These are phyloP conservation scores for Ptilorrhoa leucosticta DNA, from an alignment of 2,113 vertebrate species.

Conservation along the genomic window DNA sequence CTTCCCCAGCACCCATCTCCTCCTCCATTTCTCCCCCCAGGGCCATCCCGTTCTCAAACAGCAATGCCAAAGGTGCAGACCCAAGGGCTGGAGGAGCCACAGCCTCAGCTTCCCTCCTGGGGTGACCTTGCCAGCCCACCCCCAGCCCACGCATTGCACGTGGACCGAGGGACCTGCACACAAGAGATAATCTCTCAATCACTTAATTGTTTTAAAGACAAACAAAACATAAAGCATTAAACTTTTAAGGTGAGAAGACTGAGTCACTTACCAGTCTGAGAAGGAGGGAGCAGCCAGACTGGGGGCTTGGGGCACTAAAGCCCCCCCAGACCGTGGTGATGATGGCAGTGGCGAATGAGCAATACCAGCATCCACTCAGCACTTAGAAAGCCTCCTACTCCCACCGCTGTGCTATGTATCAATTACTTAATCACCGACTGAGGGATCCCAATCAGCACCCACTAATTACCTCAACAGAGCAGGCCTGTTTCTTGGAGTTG, in stretches of 20 bases:
- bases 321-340: rapidly evolving
- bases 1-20: not conserved
- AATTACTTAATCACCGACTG: not conserved
- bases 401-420: rapidly evolving
- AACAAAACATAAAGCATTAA: not conserved
- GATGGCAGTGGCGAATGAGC: rapidly evolving
- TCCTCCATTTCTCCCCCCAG: rapidly evolving
- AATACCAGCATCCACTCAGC: not conserved
- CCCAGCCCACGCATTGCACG: not conserved
- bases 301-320: rapidly evolving
- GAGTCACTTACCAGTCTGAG: not conserved
- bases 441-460: not conserved
- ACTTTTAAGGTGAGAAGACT: not conserved
- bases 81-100: not conserved
- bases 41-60: rapidly evolving
- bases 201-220: not conserved
- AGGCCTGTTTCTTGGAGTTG: not conserved
- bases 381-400: rapidly evolving
- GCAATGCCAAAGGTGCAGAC: rapidly evolving
- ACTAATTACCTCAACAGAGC: not conserved
- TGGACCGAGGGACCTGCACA: not conserved
- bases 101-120: not conserved
- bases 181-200: not conserved
- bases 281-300: not conserved
- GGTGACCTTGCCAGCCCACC: not conserved